Base-by-base conservation (phyloP, 1,140 invertebrate species). In the Zaprionus kolodkinae region DNA sequence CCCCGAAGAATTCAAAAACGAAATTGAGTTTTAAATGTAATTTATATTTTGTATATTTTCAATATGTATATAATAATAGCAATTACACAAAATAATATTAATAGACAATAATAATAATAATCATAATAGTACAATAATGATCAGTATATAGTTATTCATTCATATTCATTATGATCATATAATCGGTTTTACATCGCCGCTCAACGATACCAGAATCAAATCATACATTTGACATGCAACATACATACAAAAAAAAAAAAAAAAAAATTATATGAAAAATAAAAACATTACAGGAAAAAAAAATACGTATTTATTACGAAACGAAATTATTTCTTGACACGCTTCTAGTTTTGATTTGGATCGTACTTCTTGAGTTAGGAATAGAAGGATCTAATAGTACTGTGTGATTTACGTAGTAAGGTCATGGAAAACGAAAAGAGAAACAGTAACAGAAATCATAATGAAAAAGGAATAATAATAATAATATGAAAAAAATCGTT, bases 1-100 rank as follows among this genome's bases (percentile, higher is more conserved):
- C 40, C 40, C n/a, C 7, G 7, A 15, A 43, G 9, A 9, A 43
- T 3, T n/a, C 6, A n/a, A 7, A 0, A 15, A 15, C n/a, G 3
- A n/a, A 61, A 17, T 15, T 33, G 13, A 38, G 36, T 56, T 66
- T 55, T 48, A 79, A 72, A 72, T 76, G 54, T 76, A 75, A 72
- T 77, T 75, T 75, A 64, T 84, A 78, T 55, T 81, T 72, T 67
- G 69, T 85, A 78, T 85, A 72, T 78, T 72, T 79, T 81, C 76
- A 83, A 81, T 78, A 81, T 78, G 62, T 78, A 72, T 71, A 78
- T 69, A 78, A 75, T 75, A 75, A 75, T 74, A 84, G 73, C 76
- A 79, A 79, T 79, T 79, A 79, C 77, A 72, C 73, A 76, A 79
- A 79, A 79, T 79, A 76, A 79, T 79, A 76, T 79, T 79, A 79